Evolutionary conservation across 2,888 invertebrate genomes (phyloP), one percentile per base, ranked within the genome.

Genomic region (Cylindroiulus punctatus): DNA sequence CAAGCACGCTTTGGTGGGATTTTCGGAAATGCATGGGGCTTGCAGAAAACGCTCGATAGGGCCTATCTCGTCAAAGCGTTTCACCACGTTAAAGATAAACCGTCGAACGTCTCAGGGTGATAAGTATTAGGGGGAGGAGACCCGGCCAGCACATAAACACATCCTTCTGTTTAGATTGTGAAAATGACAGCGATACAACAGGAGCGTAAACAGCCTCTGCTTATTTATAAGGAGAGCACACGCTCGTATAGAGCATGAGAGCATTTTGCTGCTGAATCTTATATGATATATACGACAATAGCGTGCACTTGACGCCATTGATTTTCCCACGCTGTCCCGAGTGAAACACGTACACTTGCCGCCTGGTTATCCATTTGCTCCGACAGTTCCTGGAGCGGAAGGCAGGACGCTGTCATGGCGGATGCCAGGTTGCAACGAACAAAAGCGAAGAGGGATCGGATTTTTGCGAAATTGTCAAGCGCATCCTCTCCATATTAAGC

Each of bases 261-360:
- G 65, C 65, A 65, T 65, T 65, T 26, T 65, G 65, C 26, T 65
- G 65, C n/a, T n/a, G 26, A n/a, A 65, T 12, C 26, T 65, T 26
- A 12, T 65, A 65, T 65, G 26, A 65, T 65, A 26, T 14, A 40
- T 26, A 26, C 65, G 12, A n/a, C n/a, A n/a, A 7, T 65, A 8
- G 26, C 65, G 26, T 12, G 26, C 65, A 65, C 65, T 65, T 65
- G 65, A 65, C n/a, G 26, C 65, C 65, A 65, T 65, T 65, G 65
- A 65, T 65, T 65, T 65, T 65, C 65, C 65, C 65, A 65, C 65
- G 65, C 65, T 26, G 26, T 26, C 65, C 65, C 65, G n/a, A 65
- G 65, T n/a, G 65, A 57, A 57, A 57, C n/a, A 22, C n/a, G n/a
- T 22, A 47, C 19, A 47, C 47, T 14, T 47, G 47, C 57, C 22